Evolutionary conservation across 1,140 invertebrate genomes (phyloP).

Genomic region (Bombyx mori): DNA sequence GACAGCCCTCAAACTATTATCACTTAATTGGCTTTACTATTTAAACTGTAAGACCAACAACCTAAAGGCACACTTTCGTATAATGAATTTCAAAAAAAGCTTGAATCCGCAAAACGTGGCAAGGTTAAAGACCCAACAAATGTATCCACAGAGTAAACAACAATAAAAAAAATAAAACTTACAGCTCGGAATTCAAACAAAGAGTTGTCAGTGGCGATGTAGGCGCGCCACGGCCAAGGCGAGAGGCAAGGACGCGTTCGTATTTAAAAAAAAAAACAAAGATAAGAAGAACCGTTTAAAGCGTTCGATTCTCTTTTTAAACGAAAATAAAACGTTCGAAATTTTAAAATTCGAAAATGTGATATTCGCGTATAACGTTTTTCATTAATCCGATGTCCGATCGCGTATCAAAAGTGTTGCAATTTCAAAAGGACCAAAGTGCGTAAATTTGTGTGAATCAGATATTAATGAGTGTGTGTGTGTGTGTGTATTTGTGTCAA

Average conservation of each 20-base stretch:
- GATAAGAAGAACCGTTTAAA: no score
- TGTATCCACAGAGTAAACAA: constrained; percentile 27
- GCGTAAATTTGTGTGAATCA: no score
- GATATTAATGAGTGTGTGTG: no score
- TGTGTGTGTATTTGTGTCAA: neutral
- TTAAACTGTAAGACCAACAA: neutral
- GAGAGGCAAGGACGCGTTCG: constrained; percentile 37
- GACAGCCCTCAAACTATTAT: no score
- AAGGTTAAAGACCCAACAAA: constrained; percentile 41
- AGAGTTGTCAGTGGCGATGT: constrained; percentile 40
- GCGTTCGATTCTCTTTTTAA: no score
- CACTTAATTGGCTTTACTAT: no score
- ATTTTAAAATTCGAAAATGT: no score
- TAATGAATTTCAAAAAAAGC: neutral
- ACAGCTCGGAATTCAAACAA: constrained; percentile 52
- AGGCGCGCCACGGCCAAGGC: constrained; percentile 42
- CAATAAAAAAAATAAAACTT: constrained; percentile 41
- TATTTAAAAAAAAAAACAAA: neutral
- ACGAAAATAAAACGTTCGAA: no score
- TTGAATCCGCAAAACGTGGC: neutral
- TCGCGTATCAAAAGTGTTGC: no score
- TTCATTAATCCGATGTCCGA: no score
- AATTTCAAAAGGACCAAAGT: no score
- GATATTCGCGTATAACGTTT: no score
- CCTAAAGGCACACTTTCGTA: neutral